Percentiles rank a stretch among this genome's conserved stretches.
Evolutionary conservation across 2,797 vertebrate genomes (phyloP).

Genomic region (Danio tinwini): DNA sequence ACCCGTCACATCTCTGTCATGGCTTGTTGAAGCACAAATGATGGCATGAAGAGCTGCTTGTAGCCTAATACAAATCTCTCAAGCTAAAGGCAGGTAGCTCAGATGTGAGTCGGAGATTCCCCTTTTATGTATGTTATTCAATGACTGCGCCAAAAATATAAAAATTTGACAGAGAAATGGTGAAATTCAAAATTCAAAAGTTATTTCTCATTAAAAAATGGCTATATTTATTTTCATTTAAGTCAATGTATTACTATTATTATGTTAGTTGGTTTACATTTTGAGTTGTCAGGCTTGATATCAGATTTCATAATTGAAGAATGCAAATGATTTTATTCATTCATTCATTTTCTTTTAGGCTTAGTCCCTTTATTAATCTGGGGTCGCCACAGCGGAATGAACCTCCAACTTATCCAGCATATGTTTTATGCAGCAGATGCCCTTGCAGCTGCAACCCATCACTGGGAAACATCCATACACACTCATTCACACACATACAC

Average conservation of each 20-base stretch:
- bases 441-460: too few species aligned
- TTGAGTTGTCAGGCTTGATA: background rate
- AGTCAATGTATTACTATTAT: background rate
- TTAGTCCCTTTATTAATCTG: too few species aligned
- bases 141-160: background rate
- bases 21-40: conserved; percentile 25
- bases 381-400: too few species aligned
- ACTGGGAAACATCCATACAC: too few species aligned
- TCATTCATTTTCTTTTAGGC: too few species aligned
- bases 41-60: conserved; percentile 25
- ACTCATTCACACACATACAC: too few species aligned
- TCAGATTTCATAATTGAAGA: background rate
- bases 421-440: too few species aligned
- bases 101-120: conserved; percentile 10
- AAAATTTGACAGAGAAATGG: background rate
- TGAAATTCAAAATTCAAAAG: background rate
- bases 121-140: background rate
- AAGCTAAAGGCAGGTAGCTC: conserved; percentile 5
- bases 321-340: background rate
- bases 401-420: too few species aligned
- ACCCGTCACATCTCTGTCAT: background rate
- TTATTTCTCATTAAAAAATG: too few species aligned
- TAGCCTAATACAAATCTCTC: conserved; percentile 47
- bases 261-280: background rate
- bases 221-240: background rate